phyloP scores from a whole-genome alignment of 2,888 invertebrate species.

The Chloroclysta siterata region DNA sequence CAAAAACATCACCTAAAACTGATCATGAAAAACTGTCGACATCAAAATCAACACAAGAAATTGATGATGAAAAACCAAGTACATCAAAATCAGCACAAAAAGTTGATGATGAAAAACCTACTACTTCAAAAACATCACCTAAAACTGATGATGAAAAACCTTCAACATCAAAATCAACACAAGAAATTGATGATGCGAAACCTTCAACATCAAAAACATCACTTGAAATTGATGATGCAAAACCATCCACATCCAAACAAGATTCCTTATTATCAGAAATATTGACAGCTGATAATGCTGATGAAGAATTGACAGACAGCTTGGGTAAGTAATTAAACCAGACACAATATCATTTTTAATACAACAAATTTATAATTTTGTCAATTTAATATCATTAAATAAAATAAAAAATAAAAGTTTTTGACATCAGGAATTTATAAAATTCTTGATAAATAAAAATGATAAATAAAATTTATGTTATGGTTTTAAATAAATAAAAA shows the following conservation, averaged over 20 bases:
- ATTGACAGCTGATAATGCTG: constrained; percentile 41
- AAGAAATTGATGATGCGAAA: neutral
- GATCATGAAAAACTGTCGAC: neutral
- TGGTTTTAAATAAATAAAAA: no score
- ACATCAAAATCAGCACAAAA: constrained; percentile 5
- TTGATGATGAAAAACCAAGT: neutral
- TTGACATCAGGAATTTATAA: no score
- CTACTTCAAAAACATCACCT: neutral
- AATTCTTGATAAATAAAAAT: no score
- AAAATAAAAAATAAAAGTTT: no score
- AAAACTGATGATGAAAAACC: neutral
- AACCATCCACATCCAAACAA: constrained; percentile 29
- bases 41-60: constrained; percentile 1
- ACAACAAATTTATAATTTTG: no score
- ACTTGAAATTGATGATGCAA: constrained; percentile 7
- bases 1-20: neutral
- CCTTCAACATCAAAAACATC: constrained; percentile 13
- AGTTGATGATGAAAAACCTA: neutral
- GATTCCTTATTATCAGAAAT: constrained; percentile 7
- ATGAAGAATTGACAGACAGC: constrained; percentile 63
- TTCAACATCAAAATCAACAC: constrained; percentile 6
- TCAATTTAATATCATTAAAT: no score
- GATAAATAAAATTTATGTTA: no score
- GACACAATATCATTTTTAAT: no score
- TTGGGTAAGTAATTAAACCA: constrained; percentile 46